Conservation (phyloP, 2,888 invertebrate genomes). For the Aphelenchoides bicaudatus region DNA sequence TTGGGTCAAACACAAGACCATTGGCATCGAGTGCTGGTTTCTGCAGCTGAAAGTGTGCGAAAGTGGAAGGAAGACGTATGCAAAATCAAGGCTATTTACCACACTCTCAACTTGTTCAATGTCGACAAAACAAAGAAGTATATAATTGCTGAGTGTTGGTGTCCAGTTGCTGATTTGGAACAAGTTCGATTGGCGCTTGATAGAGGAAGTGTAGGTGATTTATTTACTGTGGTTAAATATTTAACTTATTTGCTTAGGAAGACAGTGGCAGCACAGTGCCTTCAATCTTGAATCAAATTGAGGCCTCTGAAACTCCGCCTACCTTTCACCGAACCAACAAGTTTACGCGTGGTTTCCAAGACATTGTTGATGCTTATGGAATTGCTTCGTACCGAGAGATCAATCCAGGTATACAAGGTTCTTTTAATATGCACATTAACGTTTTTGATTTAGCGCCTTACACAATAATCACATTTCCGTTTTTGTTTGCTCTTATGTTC, state of each 20-base stretch:
- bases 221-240: neutral
- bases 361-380: conserved; percentile 91
- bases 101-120: conserved; percentile 94
- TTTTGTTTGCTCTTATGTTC: conserved; percentile 95
- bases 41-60: conserved; percentile 95
- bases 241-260: too few species aligned
- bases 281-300: conserved; percentile 91
- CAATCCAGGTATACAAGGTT: too few species aligned
- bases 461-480: conserved; percentile 93
- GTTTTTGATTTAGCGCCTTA: conserved; percentile 71
- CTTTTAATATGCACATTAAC: too few species aligned
- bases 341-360: conserved; percentile 90
- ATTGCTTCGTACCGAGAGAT: conserved; percentile 92
- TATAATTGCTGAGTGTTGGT: neutral
- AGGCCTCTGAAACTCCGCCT: conserved; percentile 81
- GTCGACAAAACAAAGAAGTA: conserved; percentile 90
- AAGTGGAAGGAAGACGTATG: conserved; percentile 94
- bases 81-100: conserved; percentile 97
- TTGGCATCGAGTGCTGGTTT: conserved; percentile 79
- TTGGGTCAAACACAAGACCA: conserved; percentile 96
- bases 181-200: neutral
- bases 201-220: neutral
- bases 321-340: conserved; percentile 95
- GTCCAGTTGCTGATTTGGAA: neutral
- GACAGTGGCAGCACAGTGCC: conserved; percentile 75